These are phyloP conservation scores for Archips xylosteana DNA, from an alignment of 2,888 invertebrate species.

Conservation along the genomic window DNA sequence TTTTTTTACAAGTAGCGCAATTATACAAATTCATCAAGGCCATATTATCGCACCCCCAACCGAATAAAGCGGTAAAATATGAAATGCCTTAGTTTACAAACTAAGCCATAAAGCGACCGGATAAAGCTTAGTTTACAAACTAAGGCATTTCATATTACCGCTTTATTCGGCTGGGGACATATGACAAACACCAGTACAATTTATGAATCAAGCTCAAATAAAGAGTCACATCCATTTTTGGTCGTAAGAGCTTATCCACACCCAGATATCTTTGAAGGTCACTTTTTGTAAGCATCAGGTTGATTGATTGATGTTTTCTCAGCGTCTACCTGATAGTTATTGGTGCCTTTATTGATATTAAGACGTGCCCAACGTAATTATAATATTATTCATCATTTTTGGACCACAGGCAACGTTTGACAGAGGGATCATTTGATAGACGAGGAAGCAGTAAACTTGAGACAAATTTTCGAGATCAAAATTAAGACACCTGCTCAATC, in stretches of 20 bases:
- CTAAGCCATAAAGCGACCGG: too few species aligned
- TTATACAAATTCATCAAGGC: too few species aligned
- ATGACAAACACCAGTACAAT: too few species aligned
- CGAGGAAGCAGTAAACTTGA: not conserved
- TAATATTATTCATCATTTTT: conserved; percentile 67
- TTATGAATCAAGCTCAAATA: not conserved
- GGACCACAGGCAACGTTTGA: conserved; percentile 13
- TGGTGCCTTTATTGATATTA: conserved; percentile 77
- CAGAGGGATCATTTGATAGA: conserved; percentile 20
- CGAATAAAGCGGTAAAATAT: too few species aligned
- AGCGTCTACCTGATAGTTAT: conserved; percentile 63
- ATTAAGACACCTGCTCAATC: too few species aligned
- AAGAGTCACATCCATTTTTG: not conserved
- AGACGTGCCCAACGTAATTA: conserved; percentile 68
- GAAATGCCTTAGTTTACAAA: too few species aligned
- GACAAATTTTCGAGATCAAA: not conserved
- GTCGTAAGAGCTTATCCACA: conserved; percentile 55
- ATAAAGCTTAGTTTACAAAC: too few species aligned
- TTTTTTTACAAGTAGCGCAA: too few species aligned
- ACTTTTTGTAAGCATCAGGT: conserved; percentile 63
- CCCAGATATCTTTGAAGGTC: conserved; percentile 44
- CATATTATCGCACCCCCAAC: too few species aligned
- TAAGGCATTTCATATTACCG: too few species aligned
- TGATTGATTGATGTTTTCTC: conserved; percentile 83
- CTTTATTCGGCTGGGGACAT: too few species aligned